Percentiles rank a stretch among this genome's conserved stretches.
Conservation (phyloP, 2,888 invertebrate species). For the Latrodectus hesperus region DNA sequence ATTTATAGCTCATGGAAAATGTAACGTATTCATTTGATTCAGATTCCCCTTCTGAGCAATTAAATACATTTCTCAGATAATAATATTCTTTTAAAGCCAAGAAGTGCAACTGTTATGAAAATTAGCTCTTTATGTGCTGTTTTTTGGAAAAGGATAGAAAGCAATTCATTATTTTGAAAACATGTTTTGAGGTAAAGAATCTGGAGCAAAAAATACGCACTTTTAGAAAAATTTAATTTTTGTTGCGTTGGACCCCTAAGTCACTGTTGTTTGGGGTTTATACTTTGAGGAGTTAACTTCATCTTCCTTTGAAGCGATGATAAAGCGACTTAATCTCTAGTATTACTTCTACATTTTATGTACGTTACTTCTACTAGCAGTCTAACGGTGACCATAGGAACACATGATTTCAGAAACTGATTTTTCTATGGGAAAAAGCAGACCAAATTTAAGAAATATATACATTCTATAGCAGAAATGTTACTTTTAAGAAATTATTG, state of each 20-base stretch:
- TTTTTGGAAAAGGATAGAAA: conserved; percentile 3
- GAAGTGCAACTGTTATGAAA: neutral
- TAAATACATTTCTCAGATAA: neutral
- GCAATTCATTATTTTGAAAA: neutral
- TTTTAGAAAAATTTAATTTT: conserved; percentile 11
- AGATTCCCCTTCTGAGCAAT: neutral
- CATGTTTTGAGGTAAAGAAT: neutral
- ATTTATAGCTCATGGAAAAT: conserved; percentile 57
- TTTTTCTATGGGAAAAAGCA: conserved; percentile 7
- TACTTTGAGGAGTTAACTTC: neutral
- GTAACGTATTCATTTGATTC: conserved; percentile 1
- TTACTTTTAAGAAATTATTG: no score
- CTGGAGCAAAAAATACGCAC: conserved; percentile 4
- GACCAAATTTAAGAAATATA: no score
- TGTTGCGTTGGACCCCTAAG: conserved; percentile 52
- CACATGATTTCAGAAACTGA: conserved; percentile 39
- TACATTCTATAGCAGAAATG: no score
- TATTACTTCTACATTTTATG: neutral
- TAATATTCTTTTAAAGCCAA: neutral
- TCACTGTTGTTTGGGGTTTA: conserved; percentile 24
- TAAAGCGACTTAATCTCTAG: neutral
- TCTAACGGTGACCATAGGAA: conserved; percentile 4
- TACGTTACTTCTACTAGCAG: neutral
- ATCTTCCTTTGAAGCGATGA: neutral
- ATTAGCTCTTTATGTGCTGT: neutral